Percentiles rank a stretch among this genome's conserved stretches.
Evolutionary conservation across 1,140 invertebrate species (phyloP).

Genomic region (Kradibia gibbosae): DNA sequence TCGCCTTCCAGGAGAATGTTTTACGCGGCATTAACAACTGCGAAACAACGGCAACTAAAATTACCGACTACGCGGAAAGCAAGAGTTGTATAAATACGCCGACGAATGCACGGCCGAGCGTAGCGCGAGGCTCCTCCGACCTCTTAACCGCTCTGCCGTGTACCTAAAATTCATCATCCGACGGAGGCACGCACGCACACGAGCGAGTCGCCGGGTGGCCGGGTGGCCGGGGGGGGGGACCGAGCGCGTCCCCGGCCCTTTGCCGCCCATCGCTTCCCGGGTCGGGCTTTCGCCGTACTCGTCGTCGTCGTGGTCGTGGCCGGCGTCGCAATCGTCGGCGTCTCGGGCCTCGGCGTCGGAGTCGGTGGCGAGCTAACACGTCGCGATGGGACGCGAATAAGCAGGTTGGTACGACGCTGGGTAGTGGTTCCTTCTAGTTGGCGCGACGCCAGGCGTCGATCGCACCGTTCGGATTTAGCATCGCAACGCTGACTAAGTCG

Average conservation of each 20-base stretch:
- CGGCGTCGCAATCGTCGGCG: not conserved
- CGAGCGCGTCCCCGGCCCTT: no score
- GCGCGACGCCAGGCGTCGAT: constrained; percentile 67
- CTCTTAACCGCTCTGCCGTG: no score
- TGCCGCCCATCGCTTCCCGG: no score
- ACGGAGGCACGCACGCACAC: not conserved
- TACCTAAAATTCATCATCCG: constrained; percentile 3
- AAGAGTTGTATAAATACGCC: not conserved
- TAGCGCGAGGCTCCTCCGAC: no score
- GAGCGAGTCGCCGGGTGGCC: not conserved
- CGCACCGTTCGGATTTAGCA: constrained; percentile 68
- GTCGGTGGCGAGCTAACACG: not conserved
- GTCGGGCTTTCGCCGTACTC: no score
- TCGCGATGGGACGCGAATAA: not conserved
- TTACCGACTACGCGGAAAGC: no score
- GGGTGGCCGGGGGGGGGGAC: no score
- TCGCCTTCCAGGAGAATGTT: no score
- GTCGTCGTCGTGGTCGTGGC: no score
- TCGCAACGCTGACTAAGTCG: constrained; percentile 72
- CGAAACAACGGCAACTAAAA: no score
- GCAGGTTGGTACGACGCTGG: constrained; percentile 57
- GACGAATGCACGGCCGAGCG: no score
- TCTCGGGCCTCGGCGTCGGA: not conserved
- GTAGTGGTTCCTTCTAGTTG: constrained; percentile 69
- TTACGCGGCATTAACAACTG: no score